Evolutionary conservation across 2,797 vertebrate genomes (phyloP).

Genomic region (Tenualosa thibaudeaui): DNA sequence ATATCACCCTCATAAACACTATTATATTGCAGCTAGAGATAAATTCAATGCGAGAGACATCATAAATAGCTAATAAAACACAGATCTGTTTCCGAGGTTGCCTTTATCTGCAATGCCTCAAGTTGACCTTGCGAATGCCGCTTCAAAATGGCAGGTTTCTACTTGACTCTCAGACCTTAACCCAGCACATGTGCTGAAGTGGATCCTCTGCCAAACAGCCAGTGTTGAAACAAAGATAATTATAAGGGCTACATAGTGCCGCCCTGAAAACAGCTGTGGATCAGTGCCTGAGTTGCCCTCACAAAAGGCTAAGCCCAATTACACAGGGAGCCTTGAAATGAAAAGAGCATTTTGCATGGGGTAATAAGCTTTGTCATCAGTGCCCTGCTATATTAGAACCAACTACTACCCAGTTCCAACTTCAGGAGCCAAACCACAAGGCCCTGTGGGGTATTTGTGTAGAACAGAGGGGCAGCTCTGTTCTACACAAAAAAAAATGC

Average conservation of each 20-base stretch:
- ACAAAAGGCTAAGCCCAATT: too few species aligned
- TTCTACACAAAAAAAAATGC: neutral
- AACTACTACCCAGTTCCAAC: neutral
- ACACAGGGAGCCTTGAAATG: too few species aligned
- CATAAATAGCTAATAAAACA: too few species aligned
- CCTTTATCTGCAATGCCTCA: neutral
- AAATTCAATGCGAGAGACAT: too few species aligned
- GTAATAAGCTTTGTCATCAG: neutral
- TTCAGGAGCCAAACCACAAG: neutral
- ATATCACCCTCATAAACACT: too few species aligned
- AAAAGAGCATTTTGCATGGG: neutral
- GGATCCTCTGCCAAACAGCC: neutral
- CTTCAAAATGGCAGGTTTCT: neutral
- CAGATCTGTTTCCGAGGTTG: neutral
- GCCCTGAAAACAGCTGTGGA: neutral
- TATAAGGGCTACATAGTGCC: neutral
- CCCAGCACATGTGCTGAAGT: neutral
- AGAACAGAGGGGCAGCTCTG: neutral
- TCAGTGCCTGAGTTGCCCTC: too few species aligned
- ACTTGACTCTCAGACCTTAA: neutral
- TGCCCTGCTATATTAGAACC: neutral
- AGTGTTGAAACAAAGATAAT: neutral
- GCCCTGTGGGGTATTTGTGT: neutral
- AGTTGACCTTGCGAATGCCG: neutral
- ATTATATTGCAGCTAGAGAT: too few species aligned